Conservation (phyloP, 2,888 invertebrate species). For the Halocaridina rubra region DNA sequence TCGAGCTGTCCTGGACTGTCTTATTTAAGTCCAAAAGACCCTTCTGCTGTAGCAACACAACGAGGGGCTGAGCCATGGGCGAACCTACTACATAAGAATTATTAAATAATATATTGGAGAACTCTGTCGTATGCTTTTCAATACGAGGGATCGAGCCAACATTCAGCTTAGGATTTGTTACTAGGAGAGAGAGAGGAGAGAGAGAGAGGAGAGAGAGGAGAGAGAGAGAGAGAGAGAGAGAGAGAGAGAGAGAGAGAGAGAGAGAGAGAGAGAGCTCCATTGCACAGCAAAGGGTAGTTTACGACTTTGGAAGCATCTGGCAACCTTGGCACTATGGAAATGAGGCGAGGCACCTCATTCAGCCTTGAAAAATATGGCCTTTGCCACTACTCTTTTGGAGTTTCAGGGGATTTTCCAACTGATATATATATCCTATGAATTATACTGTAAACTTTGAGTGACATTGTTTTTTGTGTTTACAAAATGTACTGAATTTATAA, state of each 20-base stretch:
- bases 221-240: not conserved
- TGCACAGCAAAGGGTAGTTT: not conserved
- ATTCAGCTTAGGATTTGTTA: not conserved
- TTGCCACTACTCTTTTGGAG: not conserved
- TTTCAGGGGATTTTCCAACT: conserved; percentile 2
- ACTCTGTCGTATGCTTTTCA: too few relatives aligned
- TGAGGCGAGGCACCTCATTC: conserved; percentile 46
- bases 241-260: not conserved
- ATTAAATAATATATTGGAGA: too few relatives aligned
- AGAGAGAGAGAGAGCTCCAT: not conserved
- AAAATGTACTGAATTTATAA: too few relatives aligned
- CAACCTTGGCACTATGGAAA: conserved; percentile 45
- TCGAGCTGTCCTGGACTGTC: too few relatives aligned
- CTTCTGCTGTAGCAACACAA: too few relatives aligned
- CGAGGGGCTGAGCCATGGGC: too few relatives aligned
- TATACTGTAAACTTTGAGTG: not conserved
- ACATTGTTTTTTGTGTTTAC: too few relatives aligned
- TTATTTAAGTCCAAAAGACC: too few relatives aligned
- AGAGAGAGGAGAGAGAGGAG: not conserved
- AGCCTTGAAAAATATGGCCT: conserved; percentile 30
- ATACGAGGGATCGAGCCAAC: too few relatives aligned
- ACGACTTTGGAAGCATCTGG: conserved; percentile 27
- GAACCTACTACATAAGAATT: too few relatives aligned
- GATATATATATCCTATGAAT: not conserved
- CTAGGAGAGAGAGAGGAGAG: not conserved